Evolutionary conservation across 2,888 invertebrate species (phyloP).

Genomic region (Macrosiphum euphorbiae): DNA sequence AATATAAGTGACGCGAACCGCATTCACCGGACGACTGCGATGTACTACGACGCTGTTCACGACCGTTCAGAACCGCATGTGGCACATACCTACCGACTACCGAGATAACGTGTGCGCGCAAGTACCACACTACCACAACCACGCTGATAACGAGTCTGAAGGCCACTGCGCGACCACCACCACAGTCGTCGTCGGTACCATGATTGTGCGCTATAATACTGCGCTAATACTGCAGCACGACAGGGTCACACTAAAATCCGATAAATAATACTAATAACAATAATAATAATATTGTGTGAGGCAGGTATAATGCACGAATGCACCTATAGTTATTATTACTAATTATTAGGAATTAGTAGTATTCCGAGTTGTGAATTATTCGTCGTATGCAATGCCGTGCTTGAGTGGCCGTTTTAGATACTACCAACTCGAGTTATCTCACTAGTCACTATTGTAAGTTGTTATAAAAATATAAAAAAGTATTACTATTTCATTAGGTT

Average conservation of each 20-base stretch:
- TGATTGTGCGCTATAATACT: not conserved
- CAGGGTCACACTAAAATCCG: not conserved
- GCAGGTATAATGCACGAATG: not conserved
- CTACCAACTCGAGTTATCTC: not conserved
- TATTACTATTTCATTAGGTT: not conserved
- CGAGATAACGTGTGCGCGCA: not conserved
- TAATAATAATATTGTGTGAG: not conserved
- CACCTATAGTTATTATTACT: not conserved
- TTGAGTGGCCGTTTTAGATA: not conserved
- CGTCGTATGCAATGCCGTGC: not conserved
- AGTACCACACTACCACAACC: not conserved
- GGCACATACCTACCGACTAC: not conserved
- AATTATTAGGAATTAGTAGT: not conserved
- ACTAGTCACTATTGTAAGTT: not conserved
- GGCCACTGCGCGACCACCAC: not conserved
- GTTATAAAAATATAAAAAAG: not conserved
- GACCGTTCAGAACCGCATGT: not conserved
- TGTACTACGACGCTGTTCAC: not conserved
- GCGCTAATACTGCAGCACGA: not conserved
- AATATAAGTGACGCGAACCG: not conserved
- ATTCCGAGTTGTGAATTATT: not conserved
- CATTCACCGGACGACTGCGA: not conserved
- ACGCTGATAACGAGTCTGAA: slow-evolving; percentile 42
- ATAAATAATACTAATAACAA: not conserved
- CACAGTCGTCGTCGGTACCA: not conserved